phyloP scores from a whole-genome alignment of 2,888 invertebrate genomes.

The Autographa gamma region DNA sequence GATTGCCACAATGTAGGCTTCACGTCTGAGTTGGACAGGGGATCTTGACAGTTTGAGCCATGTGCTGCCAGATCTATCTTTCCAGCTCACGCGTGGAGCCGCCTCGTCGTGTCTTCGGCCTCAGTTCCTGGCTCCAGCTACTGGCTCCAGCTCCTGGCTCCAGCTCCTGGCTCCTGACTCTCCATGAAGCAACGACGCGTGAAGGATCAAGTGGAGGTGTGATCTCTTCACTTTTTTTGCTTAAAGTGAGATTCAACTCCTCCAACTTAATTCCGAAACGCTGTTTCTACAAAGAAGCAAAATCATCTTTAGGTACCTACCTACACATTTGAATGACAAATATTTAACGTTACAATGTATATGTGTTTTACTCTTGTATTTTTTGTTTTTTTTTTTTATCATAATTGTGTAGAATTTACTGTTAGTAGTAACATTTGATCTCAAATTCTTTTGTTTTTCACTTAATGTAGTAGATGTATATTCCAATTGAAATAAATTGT shows the following conservation, averaged over 20 bases:
- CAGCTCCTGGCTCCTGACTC: neutral
- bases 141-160: neutral
- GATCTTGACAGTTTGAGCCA: slow-evolving; percentile 87
- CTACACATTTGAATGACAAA: slow-evolving; percentile 2
- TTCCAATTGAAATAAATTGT: slow-evolving; percentile 29
- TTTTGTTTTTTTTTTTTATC: neutral
- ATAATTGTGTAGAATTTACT: neutral
- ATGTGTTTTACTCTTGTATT: neutral
- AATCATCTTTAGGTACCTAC: neutral
- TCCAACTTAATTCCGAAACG: slow-evolving; percentile 89
- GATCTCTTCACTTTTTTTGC: slow-evolving; percentile 89
- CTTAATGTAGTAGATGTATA: neutral
- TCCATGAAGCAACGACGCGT: slow-evolving; percentile 64
- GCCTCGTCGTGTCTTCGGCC: slow-evolving; percentile 45
- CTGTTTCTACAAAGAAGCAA: slow-evolving; percentile 44
- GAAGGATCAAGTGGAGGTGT: slow-evolving; percentile 89
- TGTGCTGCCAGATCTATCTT: slow-evolving; percentile 89
- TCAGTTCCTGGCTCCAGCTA: neutral
- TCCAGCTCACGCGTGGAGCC: slow-evolving; percentile 88
- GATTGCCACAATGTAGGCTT: slow-evolving; percentile 65
- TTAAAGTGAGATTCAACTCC: slow-evolving; percentile 90
- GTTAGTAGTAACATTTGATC: neutral
- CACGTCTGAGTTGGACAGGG: slow-evolving; percentile 89
- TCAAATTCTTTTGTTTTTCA: neutral
- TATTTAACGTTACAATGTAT: slow-evolving; percentile 14